Conservation (phyloP, 2,888 invertebrate species). For the Chrysolina haemoptera region DNA sequence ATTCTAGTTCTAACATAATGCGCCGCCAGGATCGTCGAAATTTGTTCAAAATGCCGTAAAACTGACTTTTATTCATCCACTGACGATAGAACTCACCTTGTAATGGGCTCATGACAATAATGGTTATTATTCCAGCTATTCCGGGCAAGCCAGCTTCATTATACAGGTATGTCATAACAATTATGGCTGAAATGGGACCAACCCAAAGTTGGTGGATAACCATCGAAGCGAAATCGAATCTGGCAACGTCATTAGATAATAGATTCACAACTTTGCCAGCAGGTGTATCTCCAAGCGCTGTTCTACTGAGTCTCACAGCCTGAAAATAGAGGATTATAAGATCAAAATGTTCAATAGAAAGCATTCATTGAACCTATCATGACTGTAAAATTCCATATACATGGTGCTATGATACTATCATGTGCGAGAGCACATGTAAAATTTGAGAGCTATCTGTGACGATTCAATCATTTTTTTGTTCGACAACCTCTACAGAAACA, state of each 20-base stretch:
- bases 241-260: conserved; percentile 45
- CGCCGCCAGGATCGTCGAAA: no score
- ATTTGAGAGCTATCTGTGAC: no score
- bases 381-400: no score
- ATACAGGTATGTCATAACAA: conserved; percentile 86
- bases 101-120: conserved; percentile 86
- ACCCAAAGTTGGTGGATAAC: conserved; percentile 39
- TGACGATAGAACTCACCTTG: conserved; percentile 75
- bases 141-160: conserved; percentile 80
- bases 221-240: conserved; percentile 37
- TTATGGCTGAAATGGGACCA: conserved; percentile 70
- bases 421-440: no score
- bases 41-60: no score
- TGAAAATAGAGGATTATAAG: conserved; percentile 17
- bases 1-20: no score
- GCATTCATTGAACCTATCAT: background rate
- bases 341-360: background rate
- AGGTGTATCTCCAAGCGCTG: conserved; percentile 40
- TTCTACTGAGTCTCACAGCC: conserved; percentile 44
- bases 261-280: conserved; percentile 44
- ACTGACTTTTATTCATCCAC: no score
- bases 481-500: no score
- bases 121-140: conserved; percentile 83
- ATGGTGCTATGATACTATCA: no score
- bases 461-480: no score